Base-by-base conservation (phyloP, 2,113 vertebrate species). In the Dermatemys mawii region DNA sequence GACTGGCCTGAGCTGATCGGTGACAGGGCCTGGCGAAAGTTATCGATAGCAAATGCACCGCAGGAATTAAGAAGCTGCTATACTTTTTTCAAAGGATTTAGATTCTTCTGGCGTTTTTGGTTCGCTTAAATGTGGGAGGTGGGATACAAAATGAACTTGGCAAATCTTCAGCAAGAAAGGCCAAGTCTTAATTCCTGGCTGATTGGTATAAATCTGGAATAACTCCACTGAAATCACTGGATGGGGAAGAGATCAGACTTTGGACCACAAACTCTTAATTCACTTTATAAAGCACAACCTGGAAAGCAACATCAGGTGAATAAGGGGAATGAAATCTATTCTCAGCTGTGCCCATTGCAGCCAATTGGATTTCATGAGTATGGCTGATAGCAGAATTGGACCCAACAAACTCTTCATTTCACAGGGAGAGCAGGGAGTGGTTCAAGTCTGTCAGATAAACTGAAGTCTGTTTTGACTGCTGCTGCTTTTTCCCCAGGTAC, bases 1-100 rank as follows among this genome's bases (percentile, higher is more conserved):
- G 67, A 12, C 0, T 4, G 35, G 13, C 11, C 21, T 21, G 27
- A 35, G 57, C 53, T 81, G 83, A 27, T 49, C 1, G 1, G 22
- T 21, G 67, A 49, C 53, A 70, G 49, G 5, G 2, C 29, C 0
- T 4, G 84, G 84, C 11, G 17, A 78, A 79, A 27, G 26, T 46
- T 76, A 44, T 29, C 2, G 26, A 76, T 46, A 46, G 11, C 41
- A 46, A 14, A 46, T 24, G 26, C 41, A 26, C 24, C 4, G 6
- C 26, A 16, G 26, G 73, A 46, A 76, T 46, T 44, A 46, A 27
- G 73, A 26, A 76, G 22, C 41, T 29, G 41, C 41, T 76, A 13
- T 26, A 44, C 44, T 29, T 76, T 76, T 44, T 76, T 60, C 63
- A 38, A 38, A 24, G 44, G 73, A 46, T 6, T 22, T 22, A 27